Evolutionary conservation across 2,888 invertebrate species (phyloP).

Genomic region (Metallyticus violacea): DNA sequence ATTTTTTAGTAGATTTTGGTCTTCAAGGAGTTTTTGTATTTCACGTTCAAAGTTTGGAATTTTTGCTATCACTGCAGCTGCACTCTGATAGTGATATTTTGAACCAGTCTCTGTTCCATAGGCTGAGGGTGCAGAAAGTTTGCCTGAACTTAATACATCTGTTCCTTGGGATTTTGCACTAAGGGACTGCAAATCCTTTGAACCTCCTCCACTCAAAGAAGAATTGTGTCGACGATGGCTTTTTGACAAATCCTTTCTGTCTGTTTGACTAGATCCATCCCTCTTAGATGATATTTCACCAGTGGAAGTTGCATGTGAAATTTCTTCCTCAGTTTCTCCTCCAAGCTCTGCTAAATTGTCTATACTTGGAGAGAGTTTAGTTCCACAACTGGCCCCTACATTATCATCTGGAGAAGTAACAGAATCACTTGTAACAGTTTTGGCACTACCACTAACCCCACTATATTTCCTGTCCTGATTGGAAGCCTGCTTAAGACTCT

Average conservation of each 20-base stretch:
- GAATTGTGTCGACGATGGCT: slow-evolving; percentile 47
- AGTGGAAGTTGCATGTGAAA: slow-evolving; percentile 48
- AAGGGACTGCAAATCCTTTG: neutral
- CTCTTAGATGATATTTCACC: slow-evolving; percentile 58
- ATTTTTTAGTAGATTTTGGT: slow-evolving; percentile 62
- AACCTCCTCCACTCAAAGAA: slow-evolving; percentile 49
- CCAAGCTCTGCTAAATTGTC: neutral
- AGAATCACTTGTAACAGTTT: neutral
- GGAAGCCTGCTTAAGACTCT: slow-evolving; percentile 3
- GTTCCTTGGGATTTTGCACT: slow-evolving; percentile 11
- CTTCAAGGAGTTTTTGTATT: slow-evolving; percentile 73
- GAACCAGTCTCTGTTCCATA: slow-evolving; percentile 5
- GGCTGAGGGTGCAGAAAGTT: slow-evolving; percentile 44
- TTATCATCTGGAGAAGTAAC: slow-evolving; percentile 19
- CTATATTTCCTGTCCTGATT: slow-evolving; percentile 19
- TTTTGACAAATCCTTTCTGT: slow-evolving; percentile 54
- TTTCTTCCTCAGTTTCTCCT: slow-evolving; percentile 10
- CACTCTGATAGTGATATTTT: slow-evolving; percentile 17
- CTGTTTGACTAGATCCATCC: slow-evolving; percentile 64
- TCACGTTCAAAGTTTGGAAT: slow-evolving; percentile 69
- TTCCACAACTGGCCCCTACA: neutral
- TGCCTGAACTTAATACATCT: neutral
- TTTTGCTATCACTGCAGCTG: slow-evolving; percentile 20
- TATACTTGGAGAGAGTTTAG: neutral
- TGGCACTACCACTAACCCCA: neutral